Percentiles rank a stretch among this genome's conserved stretches.
Evolutionary conservation across 2,888 invertebrate genomes (phyloP).

Genomic region (Diadegma fenestrale): DNA sequence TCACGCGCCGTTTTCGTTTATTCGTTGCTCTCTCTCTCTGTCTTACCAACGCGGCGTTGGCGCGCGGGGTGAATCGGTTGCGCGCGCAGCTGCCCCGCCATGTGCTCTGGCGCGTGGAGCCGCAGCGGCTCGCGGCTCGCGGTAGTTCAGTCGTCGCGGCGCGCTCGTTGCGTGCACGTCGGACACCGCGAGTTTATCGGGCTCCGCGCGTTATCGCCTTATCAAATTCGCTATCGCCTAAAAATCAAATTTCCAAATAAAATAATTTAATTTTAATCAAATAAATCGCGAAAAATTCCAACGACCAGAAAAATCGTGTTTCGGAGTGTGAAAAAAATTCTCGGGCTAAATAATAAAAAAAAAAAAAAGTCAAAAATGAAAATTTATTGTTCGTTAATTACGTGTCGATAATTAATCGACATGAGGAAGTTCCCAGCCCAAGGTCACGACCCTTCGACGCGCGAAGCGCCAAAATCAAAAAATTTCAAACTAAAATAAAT

Average conservation of each 20-base stretch:
- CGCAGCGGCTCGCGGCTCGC: slow-evolving; percentile 75
- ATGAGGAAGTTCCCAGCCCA: slow-evolving; percentile 28
- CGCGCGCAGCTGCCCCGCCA: slow-evolving; percentile 73
- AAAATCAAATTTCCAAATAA: neutral
- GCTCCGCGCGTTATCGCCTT: neutral
- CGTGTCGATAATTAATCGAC: slow-evolving; percentile 33
- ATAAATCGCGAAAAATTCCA: neutral
- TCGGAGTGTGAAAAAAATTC: slow-evolving; percentile 6
- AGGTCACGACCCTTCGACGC: slow-evolving; percentile 27
- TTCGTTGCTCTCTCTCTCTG: slow-evolving; percentile 15
- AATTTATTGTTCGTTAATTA: neutral
- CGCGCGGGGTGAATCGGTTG: slow-evolving; percentile 62
- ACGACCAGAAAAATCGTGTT: neutral
- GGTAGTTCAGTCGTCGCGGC: slow-evolving; percentile 81
- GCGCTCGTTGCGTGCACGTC: slow-evolving; percentile 80
- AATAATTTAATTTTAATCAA: too few relatives aligned
- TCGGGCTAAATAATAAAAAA: neutral
- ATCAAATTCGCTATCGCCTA: neutral
- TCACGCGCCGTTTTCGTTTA: slow-evolving; percentile 16
- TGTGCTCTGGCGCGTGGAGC: slow-evolving; percentile 82
- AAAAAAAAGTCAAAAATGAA: neutral
- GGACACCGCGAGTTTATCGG: slow-evolving; percentile 47
- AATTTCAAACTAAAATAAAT: too few relatives aligned
- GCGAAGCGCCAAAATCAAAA: slow-evolving; percentile 21
- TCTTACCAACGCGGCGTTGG: neutral